These are phyloP conservation scores for Drosophila setifemur DNA, from an alignment of 1,140 invertebrate species.

Conservation along the genomic window DNA sequence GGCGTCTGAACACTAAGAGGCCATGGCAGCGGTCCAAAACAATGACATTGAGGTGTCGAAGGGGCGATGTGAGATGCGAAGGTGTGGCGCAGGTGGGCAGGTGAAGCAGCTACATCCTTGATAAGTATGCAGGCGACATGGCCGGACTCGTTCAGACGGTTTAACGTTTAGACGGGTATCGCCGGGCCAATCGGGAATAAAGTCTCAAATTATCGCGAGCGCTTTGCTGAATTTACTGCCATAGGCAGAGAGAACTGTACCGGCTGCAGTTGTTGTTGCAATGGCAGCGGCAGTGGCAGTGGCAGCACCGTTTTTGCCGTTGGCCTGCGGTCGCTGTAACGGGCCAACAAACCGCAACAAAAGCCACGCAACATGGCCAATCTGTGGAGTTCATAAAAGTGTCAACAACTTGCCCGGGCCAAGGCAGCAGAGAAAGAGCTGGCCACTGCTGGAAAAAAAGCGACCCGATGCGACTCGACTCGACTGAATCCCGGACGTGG, in stretches of 20 bases:
- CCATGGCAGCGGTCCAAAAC: constrained; percentile 21
- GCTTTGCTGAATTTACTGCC: constrained; percentile 31
- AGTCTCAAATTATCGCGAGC: constrained; percentile 45
- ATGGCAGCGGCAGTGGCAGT: background rate
- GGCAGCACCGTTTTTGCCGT: constrained; percentile 13
- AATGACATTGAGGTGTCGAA: constrained; percentile 41
- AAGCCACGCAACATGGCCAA: constrained; percentile 78
- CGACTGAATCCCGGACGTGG: constrained; percentile 30
- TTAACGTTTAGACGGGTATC: constrained; percentile 11
- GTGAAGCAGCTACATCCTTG: constrained; percentile 17
- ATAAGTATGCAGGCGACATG: constrained; percentile 38
- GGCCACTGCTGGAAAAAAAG: constrained; percentile 16
- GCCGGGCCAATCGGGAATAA: constrained; percentile 23
- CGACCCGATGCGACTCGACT: background rate
- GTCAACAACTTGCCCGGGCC: constrained; percentile 70
- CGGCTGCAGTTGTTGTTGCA: background rate
- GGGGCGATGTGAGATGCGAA: background rate
- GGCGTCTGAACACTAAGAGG: constrained; percentile 14
- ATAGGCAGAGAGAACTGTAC: background rate
- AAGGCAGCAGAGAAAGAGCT: constrained; percentile 5
- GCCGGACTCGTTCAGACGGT: constrained; percentile 7
- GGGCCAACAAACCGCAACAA: constrained; percentile 72
- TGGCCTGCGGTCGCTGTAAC: constrained; percentile 53
- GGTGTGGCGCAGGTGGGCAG: background rate
- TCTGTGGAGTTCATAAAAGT: constrained; percentile 80